A percentile compares a stretch with the other conserved stretches of the same genome.
Conservation (phyloP, 92 coral and sea anemone genomes). For the Phenganax marumi region DNA sequence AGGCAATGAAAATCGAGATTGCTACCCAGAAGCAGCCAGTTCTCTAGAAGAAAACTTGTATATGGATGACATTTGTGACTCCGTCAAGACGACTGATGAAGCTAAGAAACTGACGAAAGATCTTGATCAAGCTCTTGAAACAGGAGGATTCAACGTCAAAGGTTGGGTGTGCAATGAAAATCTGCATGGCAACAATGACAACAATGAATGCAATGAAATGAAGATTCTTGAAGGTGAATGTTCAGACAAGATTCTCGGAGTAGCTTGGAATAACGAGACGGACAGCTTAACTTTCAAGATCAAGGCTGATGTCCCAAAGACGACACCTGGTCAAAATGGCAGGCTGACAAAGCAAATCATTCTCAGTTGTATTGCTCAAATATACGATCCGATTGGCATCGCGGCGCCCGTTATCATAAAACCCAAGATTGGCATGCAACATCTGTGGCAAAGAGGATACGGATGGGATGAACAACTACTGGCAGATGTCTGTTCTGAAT, state of each 20-base stretch:
- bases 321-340: neutral
- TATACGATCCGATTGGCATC: too few species aligned
- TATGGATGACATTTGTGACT: constrained; percentile 65
- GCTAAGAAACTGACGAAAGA: constrained; percentile 44
- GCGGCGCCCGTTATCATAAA: too few species aligned
- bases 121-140: constrained; percentile 51
- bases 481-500: too few species aligned
- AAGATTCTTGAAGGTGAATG: neutral
- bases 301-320: neutral
- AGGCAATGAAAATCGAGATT: constrained; percentile 48
- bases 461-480: too few species aligned
- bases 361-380: too few species aligned
- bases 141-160: constrained; percentile 62
- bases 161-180: constrained; percentile 43
- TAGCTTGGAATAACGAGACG: neutral
- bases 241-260: neutral
- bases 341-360: too few species aligned
- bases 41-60: constrained; percentile 51
- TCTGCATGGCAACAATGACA: neutral
- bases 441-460: too few species aligned
- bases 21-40: constrained; percentile 57
- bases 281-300: neutral
- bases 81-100: constrained; percentile 37
- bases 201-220: neutral
- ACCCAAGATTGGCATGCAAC: too few species aligned